Percentiles rank a stretch among this genome's conserved stretches.
These are phyloP conservation scores for Chaetorhynchus papuensis DNA, from an alignment of 2,113 vertebrate genomes.

Conservation along the genomic window DNA sequence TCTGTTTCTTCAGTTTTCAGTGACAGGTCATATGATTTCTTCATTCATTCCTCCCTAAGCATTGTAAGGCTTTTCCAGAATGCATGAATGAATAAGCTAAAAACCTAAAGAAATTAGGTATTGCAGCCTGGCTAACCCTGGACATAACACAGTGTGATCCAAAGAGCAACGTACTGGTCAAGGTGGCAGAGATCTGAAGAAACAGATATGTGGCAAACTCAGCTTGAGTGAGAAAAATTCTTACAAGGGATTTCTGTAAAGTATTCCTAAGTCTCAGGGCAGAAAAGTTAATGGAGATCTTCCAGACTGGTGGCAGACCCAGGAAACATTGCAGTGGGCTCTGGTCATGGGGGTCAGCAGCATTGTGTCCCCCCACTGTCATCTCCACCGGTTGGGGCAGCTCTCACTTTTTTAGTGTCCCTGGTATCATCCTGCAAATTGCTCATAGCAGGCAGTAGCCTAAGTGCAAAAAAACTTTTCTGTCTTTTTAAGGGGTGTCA, in stretches of 20 bases:
- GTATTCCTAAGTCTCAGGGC: neutral
- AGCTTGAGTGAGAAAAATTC: neutral
- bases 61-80: neutral
- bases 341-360: neutral
- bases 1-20: neutral
- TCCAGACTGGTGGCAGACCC: neutral
- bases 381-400: rapidly evolving
- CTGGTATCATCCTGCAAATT: neutral
- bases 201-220: neutral
- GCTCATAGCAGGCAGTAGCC: neutral
- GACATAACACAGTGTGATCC: neutral
- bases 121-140: neutral
- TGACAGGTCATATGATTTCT: neutral
- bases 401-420: neutral
- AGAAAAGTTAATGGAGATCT: neutral
- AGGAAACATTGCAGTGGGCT: neutral
- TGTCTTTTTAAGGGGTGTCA: neutral
- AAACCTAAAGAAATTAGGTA: neutral
- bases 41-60: neutral
- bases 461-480: neutral
- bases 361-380: neutral
- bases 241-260: neutral
- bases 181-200: neutral
- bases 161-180: neutral
- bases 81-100: neutral